Evolutionary conservation across 2,113 vertebrate genomes (phyloP).

Genomic region (Monopterus albus): DNA sequence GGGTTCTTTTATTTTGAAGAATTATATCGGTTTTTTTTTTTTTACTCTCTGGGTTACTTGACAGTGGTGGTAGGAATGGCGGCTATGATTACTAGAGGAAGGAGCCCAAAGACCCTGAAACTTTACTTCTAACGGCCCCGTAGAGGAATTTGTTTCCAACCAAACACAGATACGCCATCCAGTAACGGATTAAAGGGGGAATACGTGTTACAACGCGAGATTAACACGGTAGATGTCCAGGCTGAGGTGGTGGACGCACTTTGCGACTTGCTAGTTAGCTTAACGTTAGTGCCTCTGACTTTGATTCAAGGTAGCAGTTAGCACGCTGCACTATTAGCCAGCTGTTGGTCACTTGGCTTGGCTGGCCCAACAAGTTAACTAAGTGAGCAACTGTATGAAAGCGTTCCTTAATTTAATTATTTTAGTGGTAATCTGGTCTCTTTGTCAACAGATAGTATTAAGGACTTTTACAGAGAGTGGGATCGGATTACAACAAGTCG

Average conservation of each 20-base stretch:
- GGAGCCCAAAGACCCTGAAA: slow-evolving; percentile 82
- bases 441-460: not conserved
- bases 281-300: slow-evolving; percentile 67
- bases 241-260: slow-evolving; percentile 53
- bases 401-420: not conserved
- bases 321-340: slow-evolving; percentile 60
- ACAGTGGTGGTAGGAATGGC: slow-evolving; percentile 81
- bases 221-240: slow-evolving; percentile 24
- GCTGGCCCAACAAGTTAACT: slow-evolving; percentile 72
- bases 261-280: slow-evolving; percentile 67
- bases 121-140: slow-evolving; percentile 79
- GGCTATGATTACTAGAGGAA: slow-evolving; percentile 82
- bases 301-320: slow-evolving; percentile 78
- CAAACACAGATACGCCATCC: slow-evolving; percentile 33
- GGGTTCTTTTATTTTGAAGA: slow-evolving; percentile 53
- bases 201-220: slow-evolving; percentile 25
- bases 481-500: slow-evolving; percentile 31
- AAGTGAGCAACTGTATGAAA: slow-evolving; percentile 55
- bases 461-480: slow-evolving; percentile 14
- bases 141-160: slow-evolving; percentile 44
- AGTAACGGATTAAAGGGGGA: slow-evolving; percentile 20
- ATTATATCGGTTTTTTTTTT: not conserved
- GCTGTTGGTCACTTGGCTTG: slow-evolving; percentile 69
- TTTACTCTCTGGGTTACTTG: slow-evolving; percentile 9
- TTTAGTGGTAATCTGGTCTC: not conserved